These are phyloP conservation scores for Orthosia incerta DNA, from an alignment of 2,888 invertebrate species.

Conservation along the genomic window DNA sequence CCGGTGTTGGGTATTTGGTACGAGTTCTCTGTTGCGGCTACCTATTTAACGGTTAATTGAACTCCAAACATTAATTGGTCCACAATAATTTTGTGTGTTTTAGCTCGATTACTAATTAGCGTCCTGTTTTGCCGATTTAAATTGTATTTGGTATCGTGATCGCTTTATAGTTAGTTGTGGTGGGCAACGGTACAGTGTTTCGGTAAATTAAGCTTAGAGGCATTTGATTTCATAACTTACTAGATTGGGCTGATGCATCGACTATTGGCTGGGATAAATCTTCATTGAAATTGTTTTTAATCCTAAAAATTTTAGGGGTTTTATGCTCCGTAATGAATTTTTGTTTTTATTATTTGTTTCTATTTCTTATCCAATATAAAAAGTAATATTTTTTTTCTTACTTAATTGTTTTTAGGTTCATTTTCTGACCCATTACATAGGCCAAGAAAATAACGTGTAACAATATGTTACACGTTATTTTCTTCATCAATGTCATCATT, in stretches of 20 bases:
- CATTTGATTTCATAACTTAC: background rate
- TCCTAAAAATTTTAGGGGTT: background rate
- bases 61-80: conserved; percentile 68
- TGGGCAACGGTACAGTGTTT: conserved; percentile 1
- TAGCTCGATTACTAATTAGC: conserved; percentile 58
- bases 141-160: conserved; percentile 44
- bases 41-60: conserved; percentile 81
- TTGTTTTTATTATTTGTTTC: too few species aligned
- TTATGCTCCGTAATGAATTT: background rate
- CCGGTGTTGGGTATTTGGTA: conserved; percentile 67
- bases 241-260: background rate
- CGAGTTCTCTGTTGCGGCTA: conserved; percentile 72
- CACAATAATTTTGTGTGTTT: conserved; percentile 61
- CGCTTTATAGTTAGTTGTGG: conserved; percentile 5
- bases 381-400: too few species aligned
- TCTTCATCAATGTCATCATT: too few species aligned
- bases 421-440: background rate
- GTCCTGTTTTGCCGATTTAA: conserved; percentile 49
- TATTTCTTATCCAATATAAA: too few species aligned
- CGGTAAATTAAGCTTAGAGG: background rate
- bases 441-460: too few species aligned
- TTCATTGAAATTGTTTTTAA: background rate
- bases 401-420: background rate
- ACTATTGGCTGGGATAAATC: background rate
- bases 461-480: too few species aligned